phyloP scores from a whole-genome alignment of 1,140 invertebrate species.

The Trichoplusia ni region DNA sequence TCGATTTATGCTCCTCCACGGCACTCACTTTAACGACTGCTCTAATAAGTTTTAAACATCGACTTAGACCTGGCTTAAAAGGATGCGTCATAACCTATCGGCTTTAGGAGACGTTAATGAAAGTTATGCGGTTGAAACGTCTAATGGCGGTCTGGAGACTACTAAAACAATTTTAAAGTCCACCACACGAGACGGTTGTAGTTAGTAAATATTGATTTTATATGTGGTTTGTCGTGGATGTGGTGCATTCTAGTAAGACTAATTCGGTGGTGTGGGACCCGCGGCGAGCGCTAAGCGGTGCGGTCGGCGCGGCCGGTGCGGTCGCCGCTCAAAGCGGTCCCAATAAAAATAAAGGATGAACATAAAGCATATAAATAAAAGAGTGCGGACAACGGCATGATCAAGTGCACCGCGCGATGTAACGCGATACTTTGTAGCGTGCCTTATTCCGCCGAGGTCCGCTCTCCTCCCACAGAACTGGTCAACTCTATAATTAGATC shows the following conservation, averaged over 20 bases:
- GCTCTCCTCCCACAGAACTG: conserved; percentile 12
- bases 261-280: conserved; percentile 40
- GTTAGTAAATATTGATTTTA: conserved; percentile 55
- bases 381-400: conserved; percentile 71
- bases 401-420: conserved; percentile 74
- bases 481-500: conserved; percentile 36
- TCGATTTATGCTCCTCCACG: conserved; percentile 39
- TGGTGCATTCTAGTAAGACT: conserved; percentile 34
- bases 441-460: conserved; percentile 54
- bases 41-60: conserved; percentile 46
- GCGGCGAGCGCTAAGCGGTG: conserved; percentile 63
- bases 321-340: conserved; percentile 60
- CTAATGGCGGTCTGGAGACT: conserved; percentile 17
- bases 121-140: conserved; percentile 29
- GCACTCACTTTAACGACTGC: conserved; percentile 42
- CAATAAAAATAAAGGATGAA: conserved; percentile 56
- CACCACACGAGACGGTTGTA: conserved; percentile 32
- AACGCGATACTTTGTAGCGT: conserved; percentile 70
- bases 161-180: conserved; percentile 30
- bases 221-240: conserved; percentile 37
- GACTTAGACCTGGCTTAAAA: conserved; percentile 34
- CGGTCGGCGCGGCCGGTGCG: conserved; percentile 63
- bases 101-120: conserved; percentile 31
- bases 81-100: conserved; percentile 29
- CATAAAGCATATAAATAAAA: conserved; percentile 68